phyloP scores from a whole-genome alignment of 2,113 vertebrate genomes.

The Atherinomorus stipes region DNA sequence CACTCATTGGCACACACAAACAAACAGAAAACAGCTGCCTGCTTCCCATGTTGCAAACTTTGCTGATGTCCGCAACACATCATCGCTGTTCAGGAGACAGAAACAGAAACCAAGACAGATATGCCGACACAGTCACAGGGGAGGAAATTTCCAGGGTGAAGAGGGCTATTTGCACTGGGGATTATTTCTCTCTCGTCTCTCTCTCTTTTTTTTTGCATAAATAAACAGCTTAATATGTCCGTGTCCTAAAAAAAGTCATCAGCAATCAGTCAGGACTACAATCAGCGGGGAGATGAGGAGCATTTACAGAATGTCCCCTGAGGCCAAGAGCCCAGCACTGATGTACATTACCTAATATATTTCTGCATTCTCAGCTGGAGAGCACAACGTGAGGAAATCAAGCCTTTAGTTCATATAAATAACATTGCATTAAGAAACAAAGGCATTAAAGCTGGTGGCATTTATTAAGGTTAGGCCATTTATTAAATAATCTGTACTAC shows the following conservation, averaged over 20 bases:
- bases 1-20: slow-evolving; percentile 42
- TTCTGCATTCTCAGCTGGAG: slow-evolving; percentile 42
- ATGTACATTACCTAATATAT: slow-evolving; percentile 71
- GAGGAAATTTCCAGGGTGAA: slow-evolving; percentile 7
- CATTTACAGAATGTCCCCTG: slow-evolving; percentile 71
- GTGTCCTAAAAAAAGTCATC: slow-evolving; percentile 85
- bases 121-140: slow-evolving; percentile 19
- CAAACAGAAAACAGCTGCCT: slow-evolving; percentile 67
- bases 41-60: slow-evolving; percentile 63
- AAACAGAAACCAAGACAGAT: slow-evolving; percentile 56
- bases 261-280: slow-evolving; percentile 80
- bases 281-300: slow-evolving; percentile 71
- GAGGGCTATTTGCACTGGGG: slow-evolving; percentile 59
- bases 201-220: slow-evolving; percentile 65
- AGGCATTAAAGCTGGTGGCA: slow-evolving; percentile 9
- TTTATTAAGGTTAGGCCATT: neutral
- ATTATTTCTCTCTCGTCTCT: slow-evolving; percentile 41
- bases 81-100: slow-evolving; percentile 52
- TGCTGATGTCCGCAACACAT: slow-evolving; percentile 73
- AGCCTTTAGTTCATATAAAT: slow-evolving; percentile 10
- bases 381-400: slow-evolving; percentile 32
- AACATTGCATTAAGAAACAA: slow-evolving; percentile 8
- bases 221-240: slow-evolving; percentile 80
- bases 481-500: neutral
- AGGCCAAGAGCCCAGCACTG: slow-evolving; percentile 63